Evolutionary conservation across 2,113 vertebrate species (phyloP), one percentile per base, ranked within the genome.

Genomic region (Eublepharis macularius): DNA sequence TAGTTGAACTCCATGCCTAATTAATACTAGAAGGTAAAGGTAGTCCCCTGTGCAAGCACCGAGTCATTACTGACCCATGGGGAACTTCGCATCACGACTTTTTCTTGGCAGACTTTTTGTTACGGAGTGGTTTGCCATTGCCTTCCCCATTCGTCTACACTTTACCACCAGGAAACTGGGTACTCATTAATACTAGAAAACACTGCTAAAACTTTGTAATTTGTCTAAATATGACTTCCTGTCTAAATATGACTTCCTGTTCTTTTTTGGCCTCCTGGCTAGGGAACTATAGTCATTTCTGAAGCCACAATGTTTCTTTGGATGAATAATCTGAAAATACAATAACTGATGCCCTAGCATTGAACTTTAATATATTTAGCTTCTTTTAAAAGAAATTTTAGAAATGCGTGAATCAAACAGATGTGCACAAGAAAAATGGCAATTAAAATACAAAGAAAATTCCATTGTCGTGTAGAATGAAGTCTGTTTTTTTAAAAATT

Each of bases 251-350:
- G 49, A 76, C 45, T 80, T 87, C 60, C 32, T 79, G 51, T 47
- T 72, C 32, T 70, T 95, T n/a, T 91, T 90, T 63, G 88, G 84
- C 51, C 82, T 87, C 84, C 54, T 65, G 74, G n/a, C 51, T 49
- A 2, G 57, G 51, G 63, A 88, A 90, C 76, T 63, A 74, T 80
- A 79, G 51, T 81, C 41, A 89, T 94, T 95, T 94, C 93, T 94
- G 87, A 92, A 75, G 84, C 90, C 90, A 87, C 88, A 63, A 63
- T 66, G 80, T 41, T 72, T 76, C 82, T 80, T 77, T 90, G 81
- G 26, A 7, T 83, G 34, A 70, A 70, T 26, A 45, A 66, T 80
- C 13, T 63, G 49, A 83, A 65, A 19, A 65, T 60, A 17, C 16
- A 41, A 14, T 5, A 16, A 43, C 54, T 4, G 39, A n/a, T 78